A percentile compares a stretch with the other conserved stretches of the same genome.
phyloP scores from a whole-genome alignment of 2,888 invertebrate genomes.

The Notocelia uddmanniana region DNA sequence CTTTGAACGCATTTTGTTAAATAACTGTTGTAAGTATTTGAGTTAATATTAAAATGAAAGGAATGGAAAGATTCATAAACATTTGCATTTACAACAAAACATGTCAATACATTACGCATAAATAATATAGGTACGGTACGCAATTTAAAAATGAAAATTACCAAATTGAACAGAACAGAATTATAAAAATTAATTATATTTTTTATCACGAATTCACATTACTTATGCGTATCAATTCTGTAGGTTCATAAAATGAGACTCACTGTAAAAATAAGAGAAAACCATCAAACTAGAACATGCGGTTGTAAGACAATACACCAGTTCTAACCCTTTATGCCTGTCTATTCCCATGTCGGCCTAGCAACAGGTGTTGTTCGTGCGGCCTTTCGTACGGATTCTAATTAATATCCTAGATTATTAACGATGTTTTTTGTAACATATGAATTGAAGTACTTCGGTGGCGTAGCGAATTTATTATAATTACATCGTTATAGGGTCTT shows the following conservation, averaged over 20 bases:
- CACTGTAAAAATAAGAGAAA: background rate
- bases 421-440: background rate
- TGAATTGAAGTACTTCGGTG: background rate
- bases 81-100: no score
- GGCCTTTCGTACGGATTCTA: constrained; percentile 30
- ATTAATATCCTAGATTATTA: constrained; percentile 31
- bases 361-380: constrained; percentile 47
- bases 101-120: no score
- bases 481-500: background rate
- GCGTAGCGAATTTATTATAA: constrained; percentile 27
- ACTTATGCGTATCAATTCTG: background rate
- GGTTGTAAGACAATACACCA: constrained; percentile 45
- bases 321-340: constrained; percentile 46
- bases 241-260: background rate
- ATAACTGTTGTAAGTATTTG: background rate
- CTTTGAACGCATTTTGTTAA: constrained; percentile 18
- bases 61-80: no score
- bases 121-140: no score
- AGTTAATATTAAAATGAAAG: background rate
- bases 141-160: no score
- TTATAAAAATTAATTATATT: background rate
- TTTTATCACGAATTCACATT: background rate
- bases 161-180: no score
- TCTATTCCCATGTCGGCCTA: constrained; percentile 51
- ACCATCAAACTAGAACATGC: constrained; percentile 30